Evolutionary conservation across 2,888 invertebrate genomes (phyloP).

Genomic region (Neria commutata): DNA sequence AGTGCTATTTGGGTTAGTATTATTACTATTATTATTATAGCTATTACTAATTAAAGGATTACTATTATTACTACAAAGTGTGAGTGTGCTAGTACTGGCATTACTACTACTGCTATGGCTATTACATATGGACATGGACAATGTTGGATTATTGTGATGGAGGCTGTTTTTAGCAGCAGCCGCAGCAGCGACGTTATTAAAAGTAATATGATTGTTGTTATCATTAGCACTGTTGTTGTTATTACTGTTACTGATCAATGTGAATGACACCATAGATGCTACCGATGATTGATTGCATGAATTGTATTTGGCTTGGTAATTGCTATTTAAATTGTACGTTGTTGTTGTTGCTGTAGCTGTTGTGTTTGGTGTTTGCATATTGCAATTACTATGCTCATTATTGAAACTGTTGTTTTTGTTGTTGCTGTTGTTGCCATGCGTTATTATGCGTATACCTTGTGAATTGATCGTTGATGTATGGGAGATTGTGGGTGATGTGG

Average conservation of each 20-base stretch:
- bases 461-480: slow-evolving; percentile 27
- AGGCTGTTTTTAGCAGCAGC: background rate
- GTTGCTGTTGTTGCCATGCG: slow-evolving; percentile 30
- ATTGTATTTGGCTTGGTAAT: slow-evolving; percentile 16
- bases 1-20: slow-evolving; percentile 29
- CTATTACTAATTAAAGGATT: slow-evolving; percentile 32
- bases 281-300: slow-evolving; percentile 29
- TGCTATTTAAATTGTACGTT: slow-evolving; percentile 5
- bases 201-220: slow-evolving; percentile 29
- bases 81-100: slow-evolving; percentile 28
- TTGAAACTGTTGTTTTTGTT: slow-evolving; percentile 25
- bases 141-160: slow-evolving; percentile 18
- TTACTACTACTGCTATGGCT: slow-evolving; percentile 31
- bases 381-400: slow-evolving; percentile 23
- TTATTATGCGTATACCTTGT: slow-evolving; percentile 36
- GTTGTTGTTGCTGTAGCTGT: slow-evolving; percentile 25
- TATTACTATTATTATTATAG: slow-evolving; percentile 35
- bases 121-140: slow-evolving; percentile 22
- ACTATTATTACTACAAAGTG: slow-evolving; percentile 32
- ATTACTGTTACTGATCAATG: slow-evolving; percentile 20
- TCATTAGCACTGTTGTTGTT: slow-evolving; percentile 28
- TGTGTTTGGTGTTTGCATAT: slow-evolving; percentile 25
- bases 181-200: slow-evolving; percentile 1
- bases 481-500: slow-evolving; percentile 33
- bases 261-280: slow-evolving; percentile 26